phyloP scores from a whole-genome alignment of 92 coral and sea anemone genomes.

The Actinostola sp. region DNA sequence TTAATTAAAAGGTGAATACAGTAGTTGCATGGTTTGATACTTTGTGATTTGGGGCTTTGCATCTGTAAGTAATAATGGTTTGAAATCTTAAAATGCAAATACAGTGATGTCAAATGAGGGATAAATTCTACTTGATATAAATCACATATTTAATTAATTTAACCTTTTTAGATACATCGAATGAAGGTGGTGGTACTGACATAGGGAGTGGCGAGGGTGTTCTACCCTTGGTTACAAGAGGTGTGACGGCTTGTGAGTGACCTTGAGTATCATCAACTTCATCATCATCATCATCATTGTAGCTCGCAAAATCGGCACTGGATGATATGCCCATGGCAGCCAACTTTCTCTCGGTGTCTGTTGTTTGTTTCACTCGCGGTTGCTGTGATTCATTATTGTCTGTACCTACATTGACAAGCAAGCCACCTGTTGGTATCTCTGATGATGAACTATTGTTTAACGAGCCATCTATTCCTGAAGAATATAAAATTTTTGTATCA shows the following conservation, averaged over 20 bases:
- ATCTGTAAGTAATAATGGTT: too few relatives aligned
- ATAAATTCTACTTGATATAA: too few relatives aligned
- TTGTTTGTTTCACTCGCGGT: slow-evolving; percentile 77
- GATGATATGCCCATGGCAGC: slow-evolving; percentile 97
- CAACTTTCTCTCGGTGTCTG: slow-evolving; percentile 94
- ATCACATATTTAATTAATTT: too few relatives aligned
- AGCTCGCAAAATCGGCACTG: slow-evolving; percentile 87
- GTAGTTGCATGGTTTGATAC: too few relatives aligned
- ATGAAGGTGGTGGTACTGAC: slow-evolving; percentile 72
- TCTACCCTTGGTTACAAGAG: slow-evolving; percentile 57
- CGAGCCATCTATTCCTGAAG: slow-evolving; percentile 82
- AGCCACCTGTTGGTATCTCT: slow-evolving; percentile 80
- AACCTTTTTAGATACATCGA: slow-evolving; percentile 51
- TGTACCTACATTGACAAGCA: slow-evolving; percentile 90
- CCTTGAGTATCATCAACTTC: slow-evolving; percentile 64
- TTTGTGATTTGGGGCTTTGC: too few relatives aligned
- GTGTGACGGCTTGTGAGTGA: slow-evolving; percentile 87
- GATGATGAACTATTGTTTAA: slow-evolving; percentile 56
- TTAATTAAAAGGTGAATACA: too few relatives aligned
- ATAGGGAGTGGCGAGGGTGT: slow-evolving; percentile 73
- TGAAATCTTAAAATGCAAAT: too few relatives aligned
- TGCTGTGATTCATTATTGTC: slow-evolving; percentile 71
- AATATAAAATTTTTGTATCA: neutral
- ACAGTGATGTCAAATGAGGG: too few relatives aligned
- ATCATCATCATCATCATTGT: slow-evolving; percentile 63